Percentiles rank a stretch among this genome's conserved stretches.
phyloP scores from a whole-genome alignment of 2,888 invertebrate species.

The Drosophila leonis region DNA sequence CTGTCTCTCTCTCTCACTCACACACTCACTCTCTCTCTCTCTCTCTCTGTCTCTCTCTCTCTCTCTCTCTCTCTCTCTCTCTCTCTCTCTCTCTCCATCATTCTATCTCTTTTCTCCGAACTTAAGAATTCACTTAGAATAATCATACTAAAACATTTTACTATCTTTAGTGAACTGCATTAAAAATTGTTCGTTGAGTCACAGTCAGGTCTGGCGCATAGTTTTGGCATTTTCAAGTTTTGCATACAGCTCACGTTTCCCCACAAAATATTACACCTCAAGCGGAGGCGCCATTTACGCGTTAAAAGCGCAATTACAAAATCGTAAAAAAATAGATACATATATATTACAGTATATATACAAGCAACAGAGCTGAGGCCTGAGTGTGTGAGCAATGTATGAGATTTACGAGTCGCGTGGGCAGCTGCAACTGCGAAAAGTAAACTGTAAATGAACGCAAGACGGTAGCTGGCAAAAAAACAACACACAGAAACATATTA shows the following conservation, averaged over 20 bases:
- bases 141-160: background rate
- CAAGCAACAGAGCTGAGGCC: background rate
- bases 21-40: too few species aligned
- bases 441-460: constrained; percentile 63
- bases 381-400: constrained; percentile 22
- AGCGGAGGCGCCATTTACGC: constrained; percentile 42
- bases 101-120: background rate
- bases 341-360: background rate
- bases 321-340: constrained; percentile 43
- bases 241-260: constrained; percentile 44
- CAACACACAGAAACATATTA: constrained; percentile 55
- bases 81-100: background rate
- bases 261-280: constrained; percentile 48
- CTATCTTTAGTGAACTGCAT: background rate
- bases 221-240: constrained; percentile 34
- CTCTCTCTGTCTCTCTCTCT: too few species aligned
- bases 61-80: too few species aligned
- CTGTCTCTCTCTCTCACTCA: background rate
- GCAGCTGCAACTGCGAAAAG: constrained; percentile 54
- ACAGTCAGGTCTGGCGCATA: background rate
- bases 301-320: constrained; percentile 54
- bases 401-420: constrained; percentile 70
- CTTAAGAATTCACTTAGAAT: too few species aligned
- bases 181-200: background rate
- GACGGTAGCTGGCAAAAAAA: constrained; percentile 35